phyloP scores from a whole-genome alignment of 2,797 vertebrate genomes.

The Merluccius polli region DNA sequence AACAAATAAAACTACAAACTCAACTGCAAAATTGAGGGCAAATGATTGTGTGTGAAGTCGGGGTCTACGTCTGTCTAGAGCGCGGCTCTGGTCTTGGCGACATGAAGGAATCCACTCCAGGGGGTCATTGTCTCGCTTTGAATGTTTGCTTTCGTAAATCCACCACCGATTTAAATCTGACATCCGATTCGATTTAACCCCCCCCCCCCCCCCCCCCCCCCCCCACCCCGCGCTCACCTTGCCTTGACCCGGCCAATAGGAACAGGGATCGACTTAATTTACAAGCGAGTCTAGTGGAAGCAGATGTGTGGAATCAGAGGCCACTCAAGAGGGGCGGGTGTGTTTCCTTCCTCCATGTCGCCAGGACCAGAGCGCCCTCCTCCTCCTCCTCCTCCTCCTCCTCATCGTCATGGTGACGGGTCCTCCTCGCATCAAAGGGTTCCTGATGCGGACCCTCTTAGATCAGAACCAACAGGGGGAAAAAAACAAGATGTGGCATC shows the following conservation, averaged over 20 bases:
- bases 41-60: conserved; percentile 56
- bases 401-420: conserved; percentile 19
- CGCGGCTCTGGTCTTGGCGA: conserved; percentile 35
- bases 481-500: conserved; percentile 47
- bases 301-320: conserved; percentile 2
- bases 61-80: conserved; percentile 4
- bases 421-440: conserved; percentile 19
- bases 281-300: not conserved
- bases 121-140: not conserved
- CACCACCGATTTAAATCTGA: not conserved
- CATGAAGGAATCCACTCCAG: not conserved
- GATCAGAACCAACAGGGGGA: conserved; percentile 7
- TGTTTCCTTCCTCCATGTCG: conserved; percentile 17
- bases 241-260: not conserved
- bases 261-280: not conserved
- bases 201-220: too few species aligned
- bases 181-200: not conserved
- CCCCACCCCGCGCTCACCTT: too few species aligned
- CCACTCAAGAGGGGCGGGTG: conserved; percentile 13
- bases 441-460: conserved; percentile 28
- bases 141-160: too few species aligned
- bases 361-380: conserved; percentile 29
- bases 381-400: too few species aligned
- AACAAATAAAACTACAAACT: not conserved
- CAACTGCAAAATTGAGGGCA: conserved; percentile 46